Percentiles rank a stretch among this genome's conserved stretches.
These are phyloP conservation scores for Hydrocynus forskahlii DNA, from an alignment of 2,797 vertebrate species.

Conservation along the genomic window DNA sequence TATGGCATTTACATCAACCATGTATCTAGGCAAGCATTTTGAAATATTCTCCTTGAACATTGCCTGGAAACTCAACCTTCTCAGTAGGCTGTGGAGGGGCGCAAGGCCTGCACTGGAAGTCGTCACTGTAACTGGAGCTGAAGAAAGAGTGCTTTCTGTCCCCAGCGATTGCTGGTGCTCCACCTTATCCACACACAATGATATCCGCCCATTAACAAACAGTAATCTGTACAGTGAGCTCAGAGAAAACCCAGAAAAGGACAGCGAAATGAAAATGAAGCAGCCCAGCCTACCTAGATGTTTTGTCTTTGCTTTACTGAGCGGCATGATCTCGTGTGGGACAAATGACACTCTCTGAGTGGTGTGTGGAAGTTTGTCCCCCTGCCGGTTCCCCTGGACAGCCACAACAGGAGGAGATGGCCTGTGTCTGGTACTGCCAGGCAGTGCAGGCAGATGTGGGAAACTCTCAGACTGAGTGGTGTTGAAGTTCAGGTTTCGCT, in stretches of 20 bases:
- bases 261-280: conserved; percentile 9
- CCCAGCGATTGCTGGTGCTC: conserved; percentile 54
- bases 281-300: conserved; percentile 44
- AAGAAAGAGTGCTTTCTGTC: conserved; percentile 2
- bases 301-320: conserved; percentile 41
- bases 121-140: conserved; percentile 51
- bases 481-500: conserved; percentile 23
- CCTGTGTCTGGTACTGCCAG: no score
- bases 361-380: conserved; percentile 49
- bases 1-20: no score
- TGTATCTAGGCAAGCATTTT: no score
- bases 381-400: background rate
- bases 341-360: conserved; percentile 49
- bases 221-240: no score
- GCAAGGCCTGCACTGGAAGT: conserved; percentile 53
- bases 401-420: background rate
- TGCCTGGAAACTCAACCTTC: conserved; percentile 53
- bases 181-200: conserved; percentile 42
- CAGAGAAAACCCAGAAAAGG: background rate
- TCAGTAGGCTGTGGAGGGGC: conserved; percentile 30
- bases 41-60: background rate
- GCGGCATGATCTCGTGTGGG: conserved; percentile 9
- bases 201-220: background rate
- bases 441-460: background rate
- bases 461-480: conserved; percentile 48